Base-by-base conservation (phyloP, 2,888 invertebrate genomes). In the Steinernema scapterisci region DNA sequence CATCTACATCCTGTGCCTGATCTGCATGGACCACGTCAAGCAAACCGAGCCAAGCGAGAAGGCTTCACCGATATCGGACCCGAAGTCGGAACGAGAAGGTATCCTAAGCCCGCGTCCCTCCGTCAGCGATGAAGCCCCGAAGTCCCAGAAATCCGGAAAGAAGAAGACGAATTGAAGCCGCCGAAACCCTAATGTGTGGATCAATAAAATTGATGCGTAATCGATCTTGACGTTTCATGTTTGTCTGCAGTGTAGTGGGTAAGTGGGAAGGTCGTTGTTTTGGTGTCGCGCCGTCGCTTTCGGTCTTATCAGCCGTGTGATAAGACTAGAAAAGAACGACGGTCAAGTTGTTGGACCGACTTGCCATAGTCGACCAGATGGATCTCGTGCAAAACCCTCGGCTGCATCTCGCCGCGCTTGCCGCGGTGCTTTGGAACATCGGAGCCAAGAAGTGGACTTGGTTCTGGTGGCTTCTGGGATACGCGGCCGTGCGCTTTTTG, bases 191-290 rank as follows among this genome's bases (percentile, higher is more conserved):
- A 13, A 54, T 54, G 21, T 23, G 54, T 54, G 19, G 54, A n/a
- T 25, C 54, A 54, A 54, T 54, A 54, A 54, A 54, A 6, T 2
- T 54, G 54, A 54, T 54, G n/a, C n/a, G n/a, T n/a, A n/a, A n/a
- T n/a, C n/a, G n/a, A n/a, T n/a, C n/a, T 13, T 54, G 5, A 48
- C 19, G 16, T 48, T 16, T 48, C 48, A 19, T 48, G 19, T 48
- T 13, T 48, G 48, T 48, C 38, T 48, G 48, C 19, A 5, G 48
- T 16, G 3, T 5, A 48, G 48, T 48, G 48, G 19, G 19, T 38
- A 38, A 38, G 38, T 38, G 38, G 38, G 3, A 7, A 7, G 16
- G 48, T 44, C 54, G 13, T 54, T 54, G 21, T 23, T 19, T 54
- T 54, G 54, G 25, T 54, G n/a, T n/a, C n/a, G n/a, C 54, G 25